Base-by-base conservation (phyloP, 2,113 vertebrate genomes). In the Phalacrocorax pelagicus region DNA sequence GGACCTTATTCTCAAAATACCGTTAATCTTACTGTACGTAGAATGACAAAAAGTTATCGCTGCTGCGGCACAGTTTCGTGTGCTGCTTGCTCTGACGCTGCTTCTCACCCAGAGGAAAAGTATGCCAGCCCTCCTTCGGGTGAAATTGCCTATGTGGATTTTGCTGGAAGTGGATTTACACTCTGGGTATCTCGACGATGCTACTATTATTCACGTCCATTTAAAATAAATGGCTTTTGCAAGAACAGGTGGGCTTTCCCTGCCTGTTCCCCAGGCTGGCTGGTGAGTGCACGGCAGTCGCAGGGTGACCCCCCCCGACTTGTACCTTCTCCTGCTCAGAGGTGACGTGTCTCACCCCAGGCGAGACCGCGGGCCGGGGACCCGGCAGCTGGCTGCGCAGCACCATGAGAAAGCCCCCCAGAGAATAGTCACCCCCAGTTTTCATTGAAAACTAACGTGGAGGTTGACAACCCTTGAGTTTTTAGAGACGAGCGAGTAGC, bases 101-200 rank as follows among this genome's bases (percentile, higher is more conserved):
- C 9, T 27, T 80, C 23, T 6, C 32, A 23, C 20, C 4, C 9
- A 4, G 17, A 6, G 46, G 46, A 21, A n/a, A 24, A 36, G 24
- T 10, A 15, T 5, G 29, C 23, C 38, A 47, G 38, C 10, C 38
- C 71, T 38, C 59, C 59, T 16, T 3, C 8, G 0, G 0, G 5
- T 14, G 40, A 40, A 12, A 4, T 79, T 69, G 73, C n/a, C 59
- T 44, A 1, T 0, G 0, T 2, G 27, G 47, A 29, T 44, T 54
- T 22, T n/a, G 23, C 26, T 21, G 17, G 26, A 42, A 49, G n/a
- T 2, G 1, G 34, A 29, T 24, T 57, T 52, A 6, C 1, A 11
- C 29, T 15, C 0, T 3, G 17, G 1, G 1, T 19, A 12, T 17
- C 32, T 19, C 8, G 7, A 10, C 0, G 6, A 15, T 2, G 21